Percentiles rank a stretch among this genome's conserved stretches.
phyloP scores from a whole-genome alignment of 2,797 vertebrate species.

The Hoplostethus atlanticus region DNA sequence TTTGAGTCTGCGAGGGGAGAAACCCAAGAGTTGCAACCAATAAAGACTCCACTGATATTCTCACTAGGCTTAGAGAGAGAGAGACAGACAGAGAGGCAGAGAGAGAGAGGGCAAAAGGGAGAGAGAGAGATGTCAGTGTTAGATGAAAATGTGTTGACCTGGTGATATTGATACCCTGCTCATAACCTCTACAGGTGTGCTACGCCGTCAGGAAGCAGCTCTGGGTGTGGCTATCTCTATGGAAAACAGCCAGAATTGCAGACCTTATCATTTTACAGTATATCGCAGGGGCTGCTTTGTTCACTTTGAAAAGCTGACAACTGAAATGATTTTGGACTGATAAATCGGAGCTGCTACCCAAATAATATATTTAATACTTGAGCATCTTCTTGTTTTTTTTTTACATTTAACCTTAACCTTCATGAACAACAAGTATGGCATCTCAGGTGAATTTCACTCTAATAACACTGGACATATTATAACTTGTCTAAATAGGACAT shows the following conservation, averaged over 20 bases:
- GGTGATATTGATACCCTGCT: constrained; percentile 78
- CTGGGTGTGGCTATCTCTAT: constrained; percentile 66
- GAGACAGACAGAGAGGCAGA: constrained; percentile 30
- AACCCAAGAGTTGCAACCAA: constrained; percentile 80
- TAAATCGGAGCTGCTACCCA: constrained; percentile 5
- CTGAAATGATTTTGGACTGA: constrained; percentile 35
- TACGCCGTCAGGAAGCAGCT: constrained; percentile 60
- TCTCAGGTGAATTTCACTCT: not conserved
- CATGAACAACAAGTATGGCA: not conserved
- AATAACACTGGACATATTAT: constrained; percentile 9
- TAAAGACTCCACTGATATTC: constrained; percentile 82
- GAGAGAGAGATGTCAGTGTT: constrained; percentile 74
- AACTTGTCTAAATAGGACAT: not conserved
- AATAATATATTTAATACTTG: not conserved
- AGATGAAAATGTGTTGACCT: constrained; percentile 83
- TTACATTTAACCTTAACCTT: constrained; percentile 1
- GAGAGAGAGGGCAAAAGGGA: constrained; percentile 43
- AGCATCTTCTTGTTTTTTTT: not conserved
- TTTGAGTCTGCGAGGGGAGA: constrained; percentile 83
- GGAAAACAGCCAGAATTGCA: constrained; percentile 65
- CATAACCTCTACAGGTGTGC: constrained; percentile 81
- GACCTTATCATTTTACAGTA: constrained; percentile 62
- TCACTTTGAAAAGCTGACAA: constrained; percentile 54
- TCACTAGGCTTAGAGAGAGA: constrained; percentile 66
- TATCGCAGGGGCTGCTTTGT: constrained; percentile 26